These are phyloP conservation scores for Spisula solida DNA, from an alignment of 2,888 invertebrate genomes.

Conservation along the genomic window DNA sequence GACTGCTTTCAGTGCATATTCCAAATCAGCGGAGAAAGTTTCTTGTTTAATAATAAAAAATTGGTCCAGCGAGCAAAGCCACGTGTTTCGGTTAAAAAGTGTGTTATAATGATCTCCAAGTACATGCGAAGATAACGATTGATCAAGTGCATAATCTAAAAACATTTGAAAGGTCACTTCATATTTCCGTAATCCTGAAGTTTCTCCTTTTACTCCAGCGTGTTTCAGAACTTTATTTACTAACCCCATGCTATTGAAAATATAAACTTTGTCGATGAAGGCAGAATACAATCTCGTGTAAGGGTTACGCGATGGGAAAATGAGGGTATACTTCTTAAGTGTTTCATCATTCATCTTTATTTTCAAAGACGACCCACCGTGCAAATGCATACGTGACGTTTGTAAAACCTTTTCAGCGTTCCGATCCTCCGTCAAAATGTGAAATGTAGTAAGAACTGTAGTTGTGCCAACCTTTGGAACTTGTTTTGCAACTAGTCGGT, in stretches of 20 bases:
- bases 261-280: not conserved
- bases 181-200: not conserved
- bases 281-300: not conserved
- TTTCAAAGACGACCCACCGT: not conserved
- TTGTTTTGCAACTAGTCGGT: not conserved
- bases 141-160: not conserved
- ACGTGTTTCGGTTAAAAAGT: not conserved
- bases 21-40: not conserved
- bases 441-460: not conserved
- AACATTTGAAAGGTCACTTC: not conserved
- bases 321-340: not conserved
- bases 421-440: not conserved
- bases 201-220: not conserved
- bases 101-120: not conserved
- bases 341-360: not conserved
- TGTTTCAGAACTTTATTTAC: not conserved
- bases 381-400: not conserved
- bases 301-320: not conserved
- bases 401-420: not conserved
- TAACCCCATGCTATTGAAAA: not conserved
- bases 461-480: not conserved
- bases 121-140: not conserved
- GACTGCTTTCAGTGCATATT: not conserved
- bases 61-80: not conserved
- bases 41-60: not conserved